Evolutionary conservation across 53 echinoderm and acorn worm genomes (phyloP).

Genomic region (Crossaster papposus): DNA sequence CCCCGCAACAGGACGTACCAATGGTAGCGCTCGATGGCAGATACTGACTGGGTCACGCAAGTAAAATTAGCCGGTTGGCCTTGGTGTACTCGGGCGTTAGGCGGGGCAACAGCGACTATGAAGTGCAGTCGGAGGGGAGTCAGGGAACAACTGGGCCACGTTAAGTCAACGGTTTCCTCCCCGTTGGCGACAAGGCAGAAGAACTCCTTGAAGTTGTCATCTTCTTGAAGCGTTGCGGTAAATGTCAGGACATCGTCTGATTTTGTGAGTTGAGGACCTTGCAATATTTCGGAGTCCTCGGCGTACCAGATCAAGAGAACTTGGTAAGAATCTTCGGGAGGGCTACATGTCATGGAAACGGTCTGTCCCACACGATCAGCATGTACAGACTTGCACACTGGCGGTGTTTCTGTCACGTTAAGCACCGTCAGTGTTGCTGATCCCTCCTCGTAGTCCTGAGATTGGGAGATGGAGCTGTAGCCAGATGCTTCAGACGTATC

Average conservation of each 20-base stretch:
- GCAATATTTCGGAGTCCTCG: not conserved
- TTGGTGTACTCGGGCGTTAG: not conserved
- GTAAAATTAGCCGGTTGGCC: not conserved
- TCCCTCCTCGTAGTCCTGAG: not conserved
- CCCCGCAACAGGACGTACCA: slow-evolving; percentile 8
- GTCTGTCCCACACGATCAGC: not conserved
- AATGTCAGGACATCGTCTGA: not conserved
- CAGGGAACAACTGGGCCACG: slow-evolving; percentile 4
- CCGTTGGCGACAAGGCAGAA: not conserved
- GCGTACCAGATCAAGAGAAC: slow-evolving; percentile 20
- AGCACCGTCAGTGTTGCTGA: not conserved
- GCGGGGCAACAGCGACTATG: slow-evolving; percentile 10
- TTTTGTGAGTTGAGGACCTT: not conserved
- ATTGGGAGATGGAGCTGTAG: not conserved
- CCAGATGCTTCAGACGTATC: not conserved
- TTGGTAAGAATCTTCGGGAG: not conserved
- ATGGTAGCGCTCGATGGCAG: not conserved
- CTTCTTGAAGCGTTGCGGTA: not conserved
- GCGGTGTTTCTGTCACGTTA: slow-evolving; percentile 1
- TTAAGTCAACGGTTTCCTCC: not conserved
- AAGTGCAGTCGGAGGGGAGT: not conserved
- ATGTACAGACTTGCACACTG: not conserved
- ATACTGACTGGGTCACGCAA: slow-evolving; percentile 16
- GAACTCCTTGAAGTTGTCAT: slow-evolving; percentile 19
- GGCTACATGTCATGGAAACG: slow-evolving; percentile 23